These are phyloP conservation scores for Sparus aurata DNA, from an alignment of 2,797 vertebrate species.

Conservation along the genomic window DNA sequence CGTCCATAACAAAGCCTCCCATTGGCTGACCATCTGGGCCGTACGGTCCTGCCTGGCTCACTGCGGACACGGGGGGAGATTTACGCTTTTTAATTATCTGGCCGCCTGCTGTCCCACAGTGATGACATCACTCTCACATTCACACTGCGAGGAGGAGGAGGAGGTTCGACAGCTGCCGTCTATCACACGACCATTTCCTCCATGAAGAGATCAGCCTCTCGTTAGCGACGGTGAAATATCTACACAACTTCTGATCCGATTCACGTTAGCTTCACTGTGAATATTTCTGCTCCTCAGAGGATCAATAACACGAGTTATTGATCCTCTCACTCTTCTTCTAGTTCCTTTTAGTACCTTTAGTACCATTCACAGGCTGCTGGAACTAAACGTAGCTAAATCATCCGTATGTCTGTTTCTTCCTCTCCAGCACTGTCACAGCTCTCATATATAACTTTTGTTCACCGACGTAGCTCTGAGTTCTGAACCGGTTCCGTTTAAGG, in stretches of 20 bases:
- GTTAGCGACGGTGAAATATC: not conserved
- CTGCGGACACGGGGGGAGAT: conserved; percentile 78
- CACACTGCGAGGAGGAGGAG: conserved; percentile 3
- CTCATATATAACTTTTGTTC: no score
- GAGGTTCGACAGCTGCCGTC: conserved; percentile 26
- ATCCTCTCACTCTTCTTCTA: not conserved
- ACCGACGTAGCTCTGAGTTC: no score
- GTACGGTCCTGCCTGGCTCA: conserved; percentile 95
- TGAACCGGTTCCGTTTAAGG: no score
- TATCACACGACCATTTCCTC: not conserved
- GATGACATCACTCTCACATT: conserved; percentile 45
- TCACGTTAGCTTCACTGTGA: no score
- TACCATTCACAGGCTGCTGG: no score
- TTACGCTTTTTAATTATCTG: conserved; percentile 55
- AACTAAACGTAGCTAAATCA: not conserved
- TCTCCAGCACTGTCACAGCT: not conserved
- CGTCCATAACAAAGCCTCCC: conserved; percentile 96
- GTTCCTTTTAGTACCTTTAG: not conserved
- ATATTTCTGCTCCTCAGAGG: not conserved
- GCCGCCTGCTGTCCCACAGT: conserved; percentile 37
- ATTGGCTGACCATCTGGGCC: conserved; percentile 95
- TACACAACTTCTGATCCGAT: not conserved
- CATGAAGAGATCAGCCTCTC: not conserved
- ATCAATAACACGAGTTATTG: not conserved
- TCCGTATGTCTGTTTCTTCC: not conserved